Evolutionary conservation across 2,797 vertebrate genomes (phyloP).

Genomic region (Anguilla obscura): DNA sequence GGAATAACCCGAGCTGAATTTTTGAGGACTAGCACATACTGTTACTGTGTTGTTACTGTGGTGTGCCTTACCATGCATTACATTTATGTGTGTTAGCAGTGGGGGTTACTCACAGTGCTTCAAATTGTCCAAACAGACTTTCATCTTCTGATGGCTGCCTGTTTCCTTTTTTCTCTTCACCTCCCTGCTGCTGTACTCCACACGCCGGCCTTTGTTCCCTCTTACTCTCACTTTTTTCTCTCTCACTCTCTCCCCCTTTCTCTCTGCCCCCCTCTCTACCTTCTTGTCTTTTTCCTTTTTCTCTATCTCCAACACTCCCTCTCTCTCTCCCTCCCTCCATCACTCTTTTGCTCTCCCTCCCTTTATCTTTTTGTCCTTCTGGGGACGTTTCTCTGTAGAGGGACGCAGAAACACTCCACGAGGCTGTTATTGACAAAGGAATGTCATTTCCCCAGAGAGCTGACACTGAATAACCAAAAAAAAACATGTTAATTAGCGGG

Average conservation of each 20-base stretch:
- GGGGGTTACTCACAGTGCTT: background rate
- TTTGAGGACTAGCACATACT: background rate
- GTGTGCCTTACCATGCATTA: background rate
- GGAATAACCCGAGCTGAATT: background rate
- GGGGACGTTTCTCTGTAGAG: background rate
- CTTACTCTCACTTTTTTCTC: background rate
- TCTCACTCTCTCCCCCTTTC: background rate
- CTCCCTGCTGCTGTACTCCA: background rate
- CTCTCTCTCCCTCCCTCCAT: too few species aligned
- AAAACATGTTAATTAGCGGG: slow-evolving; percentile 4
- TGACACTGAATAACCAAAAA: background rate
- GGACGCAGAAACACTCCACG: background rate
- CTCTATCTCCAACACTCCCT: too few species aligned
- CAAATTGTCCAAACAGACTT: background rate
- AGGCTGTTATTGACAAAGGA: background rate
- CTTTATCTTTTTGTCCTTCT: background rate
- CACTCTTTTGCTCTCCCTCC: background rate
- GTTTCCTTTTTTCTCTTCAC: background rate
- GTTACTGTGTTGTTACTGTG: background rate
- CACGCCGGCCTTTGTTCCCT: background rate
- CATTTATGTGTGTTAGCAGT: background rate
- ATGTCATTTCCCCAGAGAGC: background rate
- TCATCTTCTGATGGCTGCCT: background rate
- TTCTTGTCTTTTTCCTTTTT: too few species aligned
- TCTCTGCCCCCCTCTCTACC: too few species aligned